phyloP scores from a whole-genome alignment of 2,888 invertebrate genomes.

The Dolichomitus sp. region DNA sequence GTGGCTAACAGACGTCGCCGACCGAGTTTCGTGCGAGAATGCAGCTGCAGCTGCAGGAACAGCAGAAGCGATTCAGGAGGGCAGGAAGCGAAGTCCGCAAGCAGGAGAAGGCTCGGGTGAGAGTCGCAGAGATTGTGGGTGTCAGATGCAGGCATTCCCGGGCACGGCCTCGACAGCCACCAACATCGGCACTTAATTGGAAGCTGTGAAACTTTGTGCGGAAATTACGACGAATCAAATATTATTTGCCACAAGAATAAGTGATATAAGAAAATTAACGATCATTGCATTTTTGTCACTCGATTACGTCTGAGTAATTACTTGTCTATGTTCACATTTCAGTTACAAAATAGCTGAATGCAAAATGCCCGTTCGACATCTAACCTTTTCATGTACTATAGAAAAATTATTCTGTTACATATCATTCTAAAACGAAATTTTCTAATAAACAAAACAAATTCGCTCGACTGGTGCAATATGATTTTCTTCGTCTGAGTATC shows the following conservation, averaged over 20 bases:
- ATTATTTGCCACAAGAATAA: background rate
- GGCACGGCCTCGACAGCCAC: slow-evolving; percentile 19
- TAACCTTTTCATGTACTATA: too few relatives aligned
- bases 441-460: too few relatives aligned
- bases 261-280: slow-evolving; percentile 19
- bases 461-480: too few relatives aligned
- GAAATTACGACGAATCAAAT: slow-evolving; percentile 47
- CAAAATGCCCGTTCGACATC: too few relatives aligned
- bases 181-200: slow-evolving; percentile 49
- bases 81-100: slow-evolving; percentile 40
- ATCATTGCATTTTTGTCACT: slow-evolving; percentile 6
- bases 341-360: too few relatives aligned
- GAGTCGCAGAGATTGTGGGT: slow-evolving; percentile 47
- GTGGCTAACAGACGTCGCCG: slow-evolving; percentile 38
- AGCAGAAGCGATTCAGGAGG: slow-evolving; percentile 30
- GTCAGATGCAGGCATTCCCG: slow-evolving; percentile 56
- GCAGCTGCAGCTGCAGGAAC: slow-evolving; percentile 38
- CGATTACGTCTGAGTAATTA: background rate
- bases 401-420: too few relatives aligned
- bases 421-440: too few relatives aligned
- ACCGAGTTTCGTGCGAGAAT: slow-evolving; percentile 48
- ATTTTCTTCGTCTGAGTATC: too few relatives aligned
- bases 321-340: too few relatives aligned
- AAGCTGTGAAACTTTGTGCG: slow-evolving; percentile 31
- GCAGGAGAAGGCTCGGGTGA: slow-evolving; percentile 37